Conservation (phyloP, 2,797 vertebrate species). For the Psittacula derbiana region DNA sequence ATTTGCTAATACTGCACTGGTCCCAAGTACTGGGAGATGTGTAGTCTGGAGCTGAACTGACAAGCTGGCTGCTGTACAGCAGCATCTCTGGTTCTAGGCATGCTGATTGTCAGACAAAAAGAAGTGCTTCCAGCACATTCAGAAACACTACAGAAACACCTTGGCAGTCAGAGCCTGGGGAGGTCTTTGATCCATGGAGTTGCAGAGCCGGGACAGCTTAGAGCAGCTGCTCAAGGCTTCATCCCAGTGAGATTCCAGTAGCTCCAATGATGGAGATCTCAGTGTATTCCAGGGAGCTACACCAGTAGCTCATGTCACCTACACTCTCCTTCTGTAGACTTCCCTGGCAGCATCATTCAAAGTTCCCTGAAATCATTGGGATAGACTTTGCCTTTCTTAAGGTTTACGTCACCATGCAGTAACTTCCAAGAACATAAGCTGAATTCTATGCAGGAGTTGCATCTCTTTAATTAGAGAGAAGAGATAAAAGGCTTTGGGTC, state of each 20-base stretch:
- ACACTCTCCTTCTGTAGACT: no score
- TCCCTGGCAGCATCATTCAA: no score
- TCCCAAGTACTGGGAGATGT: neutral
- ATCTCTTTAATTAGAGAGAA: neutral
- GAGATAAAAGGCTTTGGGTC: neutral
- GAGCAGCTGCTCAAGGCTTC: neutral
- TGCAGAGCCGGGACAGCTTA: neutral
- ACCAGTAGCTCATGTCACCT: neutral
- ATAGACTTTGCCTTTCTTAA: neutral
- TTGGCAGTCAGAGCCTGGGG: neutral
- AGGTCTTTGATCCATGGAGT: neutral
- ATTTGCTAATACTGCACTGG: neutral
- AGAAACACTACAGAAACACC: neutral
- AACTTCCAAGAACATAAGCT: neutral
- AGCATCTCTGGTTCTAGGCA: neutral
- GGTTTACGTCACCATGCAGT: neutral
- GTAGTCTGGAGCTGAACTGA: neutral
- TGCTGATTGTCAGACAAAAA: neutral
- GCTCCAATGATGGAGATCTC: neutral
- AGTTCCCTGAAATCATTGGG: neutral
- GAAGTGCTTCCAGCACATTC: neutral
- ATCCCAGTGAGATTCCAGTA: accelerated
- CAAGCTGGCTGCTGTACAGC: neutral
- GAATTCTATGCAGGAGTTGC: neutral
- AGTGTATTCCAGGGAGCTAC: accelerated